Conservation (phyloP, 2,113 vertebrate genomes). For the Bos taurus region DNA sequence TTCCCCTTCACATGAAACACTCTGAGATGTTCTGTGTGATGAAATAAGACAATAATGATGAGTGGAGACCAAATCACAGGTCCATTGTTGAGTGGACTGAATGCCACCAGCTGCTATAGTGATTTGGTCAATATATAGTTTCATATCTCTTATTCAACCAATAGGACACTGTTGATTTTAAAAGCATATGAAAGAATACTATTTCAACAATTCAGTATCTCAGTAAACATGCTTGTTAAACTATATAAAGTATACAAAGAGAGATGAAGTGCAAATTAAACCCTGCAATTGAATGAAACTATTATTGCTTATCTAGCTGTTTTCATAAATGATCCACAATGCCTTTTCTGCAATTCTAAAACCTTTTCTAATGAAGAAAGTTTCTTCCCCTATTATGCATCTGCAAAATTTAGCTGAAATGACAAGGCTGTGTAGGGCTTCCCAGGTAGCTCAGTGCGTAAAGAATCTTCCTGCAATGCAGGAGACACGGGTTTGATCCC, state of each 20-base stretch:
- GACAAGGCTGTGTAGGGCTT: not conserved
- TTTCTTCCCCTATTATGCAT: not conserved
- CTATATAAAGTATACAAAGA: not conserved
- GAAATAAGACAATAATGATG: not conserved
- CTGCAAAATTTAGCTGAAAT: not conserved
- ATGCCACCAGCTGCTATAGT: not conserved
- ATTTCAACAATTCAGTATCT: not conserved
- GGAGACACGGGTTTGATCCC: not conserved
- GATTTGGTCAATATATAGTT: not conserved
- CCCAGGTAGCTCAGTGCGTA: not conserved
- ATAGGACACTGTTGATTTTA: not conserved
- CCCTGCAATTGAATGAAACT: not conserved
- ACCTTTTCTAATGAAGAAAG: not conserved
- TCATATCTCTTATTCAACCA: not conserved
- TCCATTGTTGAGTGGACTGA: not conserved
- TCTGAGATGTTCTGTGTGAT: not conserved
- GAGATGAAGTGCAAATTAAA: not conserved
- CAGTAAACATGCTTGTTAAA: not conserved
- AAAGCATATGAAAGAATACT: not conserved
- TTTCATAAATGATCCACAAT: not conserved
- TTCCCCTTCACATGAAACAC: not conserved
- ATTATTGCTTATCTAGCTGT: not conserved
- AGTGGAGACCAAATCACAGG: not conserved
- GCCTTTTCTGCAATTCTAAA: not conserved
- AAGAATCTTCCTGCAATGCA: not conserved